Base-by-base conservation (phyloP, 2,797 vertebrate species). In the Silurus lanzhouensis region DNA sequence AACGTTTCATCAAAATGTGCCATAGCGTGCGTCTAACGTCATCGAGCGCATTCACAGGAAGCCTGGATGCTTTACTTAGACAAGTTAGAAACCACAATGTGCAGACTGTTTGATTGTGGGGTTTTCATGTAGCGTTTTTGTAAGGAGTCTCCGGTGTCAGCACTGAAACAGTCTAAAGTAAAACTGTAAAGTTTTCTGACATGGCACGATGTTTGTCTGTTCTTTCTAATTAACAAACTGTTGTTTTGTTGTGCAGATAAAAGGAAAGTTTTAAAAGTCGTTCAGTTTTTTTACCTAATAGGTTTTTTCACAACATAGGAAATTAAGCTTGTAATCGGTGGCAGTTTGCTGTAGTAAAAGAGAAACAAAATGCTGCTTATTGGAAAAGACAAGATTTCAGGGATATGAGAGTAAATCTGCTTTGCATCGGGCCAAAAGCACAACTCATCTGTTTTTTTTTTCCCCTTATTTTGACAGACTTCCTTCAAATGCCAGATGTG, bases 401-500 rank as follows among this genome's bases (percentile, higher is more conserved):
- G 15, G 38, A 71, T 17, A 38, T 46, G 46, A 71, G n/a, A 55
- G 22, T n/a, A 52, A 27, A 14, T 75, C 46, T 55, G 22, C 14
- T 5, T 58, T 8, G 38, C n/a, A 31, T 63, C n/a, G 22, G 38
- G 61, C n/a, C 76, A 78, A 80, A 60, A n/a, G 20, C 38, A 25
- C 52, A 76, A 22, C 60, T 13, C 60, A 25, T 25, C 12, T 4
- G 27, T 44, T 52, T 14, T 9, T 48, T 0, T 38, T 38, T 38
- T 38, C 2, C 52, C 79, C 46, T 67, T 55, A 81, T 67, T 66
- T 81, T 66, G 61, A 66, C 78, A 80, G 3, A 19, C 55, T 61
- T 44, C 57, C 58, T 78, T 13, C 74, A 61, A 58, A 31, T 38
- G 58, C 52, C 81, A 80, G 72, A 84, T 77, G 81, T 78, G 71